phyloP scores from a whole-genome alignment of 2,888 invertebrate species.

The Drosophila kambysellisi region DNA sequence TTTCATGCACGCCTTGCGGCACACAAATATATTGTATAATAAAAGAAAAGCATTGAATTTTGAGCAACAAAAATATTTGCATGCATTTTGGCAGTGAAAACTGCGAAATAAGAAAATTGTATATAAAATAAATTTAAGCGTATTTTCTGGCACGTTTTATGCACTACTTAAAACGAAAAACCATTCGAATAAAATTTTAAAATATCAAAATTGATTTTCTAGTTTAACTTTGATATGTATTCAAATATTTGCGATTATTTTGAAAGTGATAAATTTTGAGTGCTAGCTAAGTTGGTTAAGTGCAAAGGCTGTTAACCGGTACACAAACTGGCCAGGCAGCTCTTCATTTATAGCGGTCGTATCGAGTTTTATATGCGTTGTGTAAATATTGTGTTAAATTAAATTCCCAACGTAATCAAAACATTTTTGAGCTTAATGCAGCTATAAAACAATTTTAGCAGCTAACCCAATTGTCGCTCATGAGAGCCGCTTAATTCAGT shows the following conservation, averaged over 20 bases:
- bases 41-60: slow-evolving; percentile 6
- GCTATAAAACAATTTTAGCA: slow-evolving; percentile 16
- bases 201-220: neutral
- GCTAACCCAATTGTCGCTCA: slow-evolving; percentile 39
- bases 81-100: slow-evolving; percentile 5
- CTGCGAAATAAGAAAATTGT: neutral
- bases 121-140: neutral
- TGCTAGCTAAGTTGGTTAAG: too few relatives aligned
- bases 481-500: slow-evolving; percentile 29
- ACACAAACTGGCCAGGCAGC: neutral
- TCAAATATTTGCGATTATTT: neutral
- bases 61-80: slow-evolving; percentile 19
- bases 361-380: neutral
- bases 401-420: slow-evolving; percentile 22
- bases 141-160: neutral
- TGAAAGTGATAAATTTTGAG: neutral
- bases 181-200: neutral
- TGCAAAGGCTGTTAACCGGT: neutral
- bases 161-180: neutral
- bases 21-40: slow-evolving; percentile 1
- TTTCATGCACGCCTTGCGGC: slow-evolving; percentile 18
- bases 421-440: slow-evolving; percentile 15
- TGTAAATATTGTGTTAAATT: neutral
- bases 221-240: neutral
- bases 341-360: neutral